A percentile compares a stretch with the other conserved stretches of the same genome.
phyloP scores from a whole-genome alignment of 37 sponge, comb jelly and placozoan species.

The Crambe crambe region DNA sequence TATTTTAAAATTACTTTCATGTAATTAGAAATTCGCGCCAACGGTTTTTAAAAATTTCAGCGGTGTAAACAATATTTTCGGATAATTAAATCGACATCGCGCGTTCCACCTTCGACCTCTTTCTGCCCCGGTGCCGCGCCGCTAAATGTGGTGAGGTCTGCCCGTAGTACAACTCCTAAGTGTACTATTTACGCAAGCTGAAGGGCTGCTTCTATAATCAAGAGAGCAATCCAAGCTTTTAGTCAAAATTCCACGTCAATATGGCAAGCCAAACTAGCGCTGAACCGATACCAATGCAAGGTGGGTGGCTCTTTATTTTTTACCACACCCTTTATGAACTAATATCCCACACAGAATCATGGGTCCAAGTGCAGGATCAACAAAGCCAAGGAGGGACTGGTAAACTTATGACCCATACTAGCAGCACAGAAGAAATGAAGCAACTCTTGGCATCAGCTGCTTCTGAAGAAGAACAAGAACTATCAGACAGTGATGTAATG shows the following conservation, averaged over 20 bases:
- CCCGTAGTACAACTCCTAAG: too few relatives aligned
- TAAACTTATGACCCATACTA: constrained; percentile 30
- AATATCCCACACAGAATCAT: constrained; percentile 22
- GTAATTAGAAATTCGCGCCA: not conserved
- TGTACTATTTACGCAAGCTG: too few relatives aligned
- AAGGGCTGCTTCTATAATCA: too few relatives aligned
- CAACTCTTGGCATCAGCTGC: constrained; percentile 48
- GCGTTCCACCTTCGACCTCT: too few relatives aligned
- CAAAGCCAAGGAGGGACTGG: not conserved
- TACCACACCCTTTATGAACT: not conserved
- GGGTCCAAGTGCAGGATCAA: constrained; percentile 41
- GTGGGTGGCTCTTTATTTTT: not conserved
- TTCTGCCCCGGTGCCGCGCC: too few relatives aligned
- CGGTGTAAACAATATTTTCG: too few relatives aligned
- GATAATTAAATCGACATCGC: too few relatives aligned
- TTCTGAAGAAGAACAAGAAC: constrained; percentile 23
- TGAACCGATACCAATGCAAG: constrained; percentile 11
- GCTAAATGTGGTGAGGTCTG: too few relatives aligned
- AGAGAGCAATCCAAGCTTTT: not conserved
- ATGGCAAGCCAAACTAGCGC: not conserved
- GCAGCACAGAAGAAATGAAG: constrained; percentile 45
- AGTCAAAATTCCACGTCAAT: not conserved
- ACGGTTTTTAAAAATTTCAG: not conserved
- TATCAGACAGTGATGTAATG: constrained; percentile 13
- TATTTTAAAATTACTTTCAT: too few relatives aligned